phyloP scores from a whole-genome alignment of 2,888 invertebrate genomes.

The Apoda limacodes region DNA sequence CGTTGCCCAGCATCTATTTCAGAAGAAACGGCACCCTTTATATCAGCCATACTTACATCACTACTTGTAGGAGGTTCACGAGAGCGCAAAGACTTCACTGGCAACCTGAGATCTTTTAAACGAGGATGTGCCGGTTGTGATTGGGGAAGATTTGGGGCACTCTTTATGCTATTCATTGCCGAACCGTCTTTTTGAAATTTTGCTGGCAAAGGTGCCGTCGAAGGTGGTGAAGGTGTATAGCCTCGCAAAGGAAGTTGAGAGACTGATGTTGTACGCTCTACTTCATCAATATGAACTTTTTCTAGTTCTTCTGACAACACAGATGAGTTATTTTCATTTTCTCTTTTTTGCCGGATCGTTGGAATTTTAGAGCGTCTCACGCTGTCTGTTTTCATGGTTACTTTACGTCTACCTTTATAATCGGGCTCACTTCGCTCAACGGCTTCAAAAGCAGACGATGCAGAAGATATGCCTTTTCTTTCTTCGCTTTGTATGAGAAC shows the following conservation, averaged over 20 bases:
- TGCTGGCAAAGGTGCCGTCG: conserved; percentile 84
- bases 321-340: conserved; percentile 50
- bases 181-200: conserved; percentile 82
- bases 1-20: conserved; percentile 65
- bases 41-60: conserved; percentile 73
- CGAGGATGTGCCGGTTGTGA: conserved; percentile 76
- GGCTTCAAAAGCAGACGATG: conserved; percentile 62
- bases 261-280: conserved; percentile 63
- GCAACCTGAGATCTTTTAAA: conserved; percentile 79
- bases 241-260: conserved; percentile 76
- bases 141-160: conserved; percentile 81
- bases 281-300: conserved; percentile 73
- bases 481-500: conserved; percentile 73
- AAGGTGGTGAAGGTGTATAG: conserved; percentile 85
- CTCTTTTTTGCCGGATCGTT: conserved; percentile 65
- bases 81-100: conserved; percentile 76
- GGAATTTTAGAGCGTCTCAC: conserved; percentile 71
- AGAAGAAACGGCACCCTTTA: conserved; percentile 60
- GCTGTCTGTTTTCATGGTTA: conserved; percentile 66
- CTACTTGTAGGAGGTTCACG: conserved; percentile 72
- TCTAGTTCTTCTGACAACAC: conserved; percentile 67
- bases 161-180: conserved; percentile 82
- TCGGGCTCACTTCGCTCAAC: conserved; percentile 61
- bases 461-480: conserved; percentile 58
- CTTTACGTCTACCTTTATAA: conserved; percentile 69